Evolutionary conservation across 2,888 invertebrate genomes (phyloP).

Genomic region (Ganaspis brasiliensis): DNA sequence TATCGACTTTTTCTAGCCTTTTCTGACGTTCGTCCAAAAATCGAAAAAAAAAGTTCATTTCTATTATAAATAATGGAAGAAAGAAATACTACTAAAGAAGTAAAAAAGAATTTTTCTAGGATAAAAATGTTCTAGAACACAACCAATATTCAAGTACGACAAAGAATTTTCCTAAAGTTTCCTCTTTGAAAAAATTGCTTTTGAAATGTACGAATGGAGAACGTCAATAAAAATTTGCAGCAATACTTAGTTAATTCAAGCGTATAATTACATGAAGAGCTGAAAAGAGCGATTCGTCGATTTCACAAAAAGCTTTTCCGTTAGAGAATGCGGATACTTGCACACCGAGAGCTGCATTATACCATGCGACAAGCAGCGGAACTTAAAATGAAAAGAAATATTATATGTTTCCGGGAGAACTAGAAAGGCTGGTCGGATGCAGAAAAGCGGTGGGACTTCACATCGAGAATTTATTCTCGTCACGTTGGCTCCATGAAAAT

Average conservation of each 20-base stretch:
- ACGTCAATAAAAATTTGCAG: not conserved
- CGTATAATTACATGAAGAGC: constrained; percentile 4
- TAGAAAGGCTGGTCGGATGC: constrained; percentile 49
- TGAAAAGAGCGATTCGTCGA: constrained; percentile 9
- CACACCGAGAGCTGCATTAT: constrained; percentile 42
- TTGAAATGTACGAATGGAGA: not conserved
- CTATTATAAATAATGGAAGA: no score
- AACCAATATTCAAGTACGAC: no score
- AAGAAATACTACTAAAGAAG: no score
- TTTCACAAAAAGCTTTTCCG: constrained; percentile 42
- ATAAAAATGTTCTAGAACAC: no score
- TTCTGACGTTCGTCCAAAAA: no score
- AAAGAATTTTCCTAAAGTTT: not conserved
- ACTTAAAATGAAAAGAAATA: constrained; percentile 57
- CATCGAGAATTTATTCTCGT: constrained; percentile 76
- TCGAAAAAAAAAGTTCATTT: no score
- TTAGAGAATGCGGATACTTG: constrained; percentile 40
- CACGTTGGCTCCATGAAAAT: constrained; percentile 70
- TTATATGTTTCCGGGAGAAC: constrained; percentile 58
- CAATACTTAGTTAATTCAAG: constrained; percentile 26
- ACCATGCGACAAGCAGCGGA: constrained; percentile 50
- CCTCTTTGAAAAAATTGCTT: not conserved
- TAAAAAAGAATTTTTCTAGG: no score
- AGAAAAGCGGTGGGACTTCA: constrained; percentile 58
- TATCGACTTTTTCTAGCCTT: no score